Percentiles rank a stretch among this genome's conserved stretches.
Conservation (phyloP, 2,888 invertebrate species). For the Helobdella robusta region DNA sequence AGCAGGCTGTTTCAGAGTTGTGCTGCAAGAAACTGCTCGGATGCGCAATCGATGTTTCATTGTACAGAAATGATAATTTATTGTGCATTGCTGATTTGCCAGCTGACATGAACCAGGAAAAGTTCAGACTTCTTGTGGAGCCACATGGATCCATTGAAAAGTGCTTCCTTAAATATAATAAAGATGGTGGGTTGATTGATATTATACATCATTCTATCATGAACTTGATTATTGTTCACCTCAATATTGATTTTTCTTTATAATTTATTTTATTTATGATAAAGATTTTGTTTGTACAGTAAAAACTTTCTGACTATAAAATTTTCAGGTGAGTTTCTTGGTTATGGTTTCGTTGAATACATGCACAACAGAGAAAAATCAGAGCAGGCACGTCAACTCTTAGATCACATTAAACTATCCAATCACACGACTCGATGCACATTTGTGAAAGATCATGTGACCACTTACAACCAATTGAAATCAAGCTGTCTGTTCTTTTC, state of each 20-base stretch:
- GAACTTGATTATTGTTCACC: background rate
- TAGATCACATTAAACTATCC: conserved; percentile 50
- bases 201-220: background rate
- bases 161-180: conserved; percentile 53
- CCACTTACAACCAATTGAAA: conserved; percentile 52
- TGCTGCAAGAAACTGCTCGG: conserved; percentile 37
- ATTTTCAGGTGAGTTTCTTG: conserved; percentile 52
- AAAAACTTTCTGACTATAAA: background rate
- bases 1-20: conserved; percentile 38
- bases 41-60: conserved; percentile 45
- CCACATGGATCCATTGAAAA: conserved; percentile 51
- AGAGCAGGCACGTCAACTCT: conserved; percentile 50
- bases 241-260: background rate
- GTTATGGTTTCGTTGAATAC: conserved; percentile 56
- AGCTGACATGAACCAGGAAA: conserved; percentile 49
- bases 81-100: conserved; percentile 54
- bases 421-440: conserved; percentile 51
- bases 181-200: conserved; percentile 45
- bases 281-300: background rate
- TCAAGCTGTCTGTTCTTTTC: conserved; percentile 54
- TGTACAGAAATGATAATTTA: conserved; percentile 51
- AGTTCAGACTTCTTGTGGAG: conserved; percentile 50
- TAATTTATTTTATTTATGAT: background rate
- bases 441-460: conserved; percentile 52
- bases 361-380: conserved; percentile 51